Base-by-base conservation (phyloP, 2,888 invertebrate genomes). In the Lamellibrachia satsuma region DNA sequence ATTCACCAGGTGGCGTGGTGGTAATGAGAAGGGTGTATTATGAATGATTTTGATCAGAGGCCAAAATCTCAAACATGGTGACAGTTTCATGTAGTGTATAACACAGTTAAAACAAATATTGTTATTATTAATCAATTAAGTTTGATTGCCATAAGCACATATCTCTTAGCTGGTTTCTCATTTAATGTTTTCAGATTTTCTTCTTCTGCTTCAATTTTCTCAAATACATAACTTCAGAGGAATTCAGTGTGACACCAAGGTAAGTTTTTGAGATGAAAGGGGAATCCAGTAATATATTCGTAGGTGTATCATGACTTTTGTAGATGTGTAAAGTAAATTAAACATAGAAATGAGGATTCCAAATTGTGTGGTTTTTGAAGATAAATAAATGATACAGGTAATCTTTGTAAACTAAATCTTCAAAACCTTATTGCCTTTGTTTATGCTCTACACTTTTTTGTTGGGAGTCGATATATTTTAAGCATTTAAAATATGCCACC, bases 131-230 rank as follows among this genome's bases (percentile, higher is more conserved):
- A 15, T n/a, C 15, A 91, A 91, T 75, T 75, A 15, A 75, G 75
- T 2, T 22, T 22, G 4, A 75, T 6, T 75, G 75, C 75, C 75
- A 22, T 22, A 75, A 75, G 75, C 22, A 75, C 0, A 15, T 22
- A 75, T 22, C 15, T 22, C 75, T 75, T 75, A 15, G n/a, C 75
- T 75, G 75, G n/a, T 75, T 75, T 75, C 15, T 75, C n/a, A n/a
- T 22, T 75, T 75, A 22, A 11, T 90, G 93, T 92, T 95, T 95
- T 60, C 95, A 96, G 95, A 98, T 98, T 92, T 97, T 98, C 96
- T 97, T 97, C 96, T 98, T 98, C 95, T 98, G 98, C 95, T 98
- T 98, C 95, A 97, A 97, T 95, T 97, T 98, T 95, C 96, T 98
- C 92, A 98, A 98, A 95, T 97, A 97, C 95, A 97, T 98, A 52